Conservation (phyloP, 2,797 vertebrate genomes). For the Arctocebus calabarensis region DNA sequence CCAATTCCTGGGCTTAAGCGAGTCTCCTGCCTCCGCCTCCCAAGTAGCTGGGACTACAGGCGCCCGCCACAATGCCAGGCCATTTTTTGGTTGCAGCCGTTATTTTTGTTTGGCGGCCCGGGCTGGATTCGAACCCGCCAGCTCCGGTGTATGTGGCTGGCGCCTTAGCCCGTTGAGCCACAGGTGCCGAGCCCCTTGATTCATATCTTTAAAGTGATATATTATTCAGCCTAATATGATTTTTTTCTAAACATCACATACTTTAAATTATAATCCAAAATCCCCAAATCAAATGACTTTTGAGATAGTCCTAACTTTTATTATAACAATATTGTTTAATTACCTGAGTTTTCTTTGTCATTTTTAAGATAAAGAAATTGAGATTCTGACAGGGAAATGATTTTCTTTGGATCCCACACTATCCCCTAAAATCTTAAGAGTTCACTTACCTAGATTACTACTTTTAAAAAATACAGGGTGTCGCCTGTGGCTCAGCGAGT, state of each 20-base stretch:
- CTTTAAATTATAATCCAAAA: neutral
- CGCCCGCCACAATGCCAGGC: no score
- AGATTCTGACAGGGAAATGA: neutral
- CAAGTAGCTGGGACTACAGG: no score
- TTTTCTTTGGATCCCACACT: neutral
- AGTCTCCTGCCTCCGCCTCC: no score
- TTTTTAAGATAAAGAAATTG: conserved; percentile 37
- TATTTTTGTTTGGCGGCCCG: no score
- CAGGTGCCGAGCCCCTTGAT: no score
- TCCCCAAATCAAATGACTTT: conserved; percentile 5
- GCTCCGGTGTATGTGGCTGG: no score
- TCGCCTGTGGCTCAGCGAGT: no score
- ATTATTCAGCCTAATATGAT: neutral
- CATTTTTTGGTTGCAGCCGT: no score
- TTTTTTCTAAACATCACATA: neutral
- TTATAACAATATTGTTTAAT: neutral
- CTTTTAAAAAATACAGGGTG: neutral
- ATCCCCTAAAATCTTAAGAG: neutral
- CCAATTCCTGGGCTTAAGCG: no score
- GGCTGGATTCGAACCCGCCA: no score
- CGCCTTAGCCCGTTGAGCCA: no score
- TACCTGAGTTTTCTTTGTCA: neutral
- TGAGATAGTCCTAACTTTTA: neutral
- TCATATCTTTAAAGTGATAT: neutral
- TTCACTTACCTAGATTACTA: neutral